Evolutionary conservation across 2,888 invertebrate species (phyloP).

Genomic region (Diploptera punctata): DNA sequence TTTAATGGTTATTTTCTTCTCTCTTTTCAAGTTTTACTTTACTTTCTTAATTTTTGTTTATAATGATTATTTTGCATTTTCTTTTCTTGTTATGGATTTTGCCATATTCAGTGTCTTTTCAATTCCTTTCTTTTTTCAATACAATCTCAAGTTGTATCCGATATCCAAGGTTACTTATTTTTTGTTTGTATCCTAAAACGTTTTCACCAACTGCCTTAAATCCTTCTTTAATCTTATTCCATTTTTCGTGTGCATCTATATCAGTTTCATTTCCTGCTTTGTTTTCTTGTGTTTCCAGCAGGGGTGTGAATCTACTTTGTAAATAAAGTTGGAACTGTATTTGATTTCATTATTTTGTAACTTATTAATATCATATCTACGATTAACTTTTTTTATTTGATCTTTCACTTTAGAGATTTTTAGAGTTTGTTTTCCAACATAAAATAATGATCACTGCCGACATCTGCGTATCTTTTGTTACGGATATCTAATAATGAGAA

Average conservation of each 20-base stretch:
- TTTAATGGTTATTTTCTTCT: neutral
- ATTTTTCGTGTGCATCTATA: neutral
- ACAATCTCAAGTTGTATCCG: neutral
- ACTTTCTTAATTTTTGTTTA: neutral
- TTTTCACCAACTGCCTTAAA: too few relatives aligned
- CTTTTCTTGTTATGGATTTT: neutral
- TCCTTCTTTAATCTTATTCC: neutral
- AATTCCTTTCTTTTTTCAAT: neutral
- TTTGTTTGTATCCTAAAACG: neutral
- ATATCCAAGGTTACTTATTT: neutral
- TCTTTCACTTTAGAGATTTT: conserved; percentile 2
- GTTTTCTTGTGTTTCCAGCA: conserved; percentile 13
- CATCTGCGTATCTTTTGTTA: neutral
- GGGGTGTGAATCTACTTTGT: neutral
- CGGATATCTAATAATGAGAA: conserved; percentile 8
- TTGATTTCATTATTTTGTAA: neutral
- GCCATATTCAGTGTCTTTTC: neutral
- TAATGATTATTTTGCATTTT: neutral
- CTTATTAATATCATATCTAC: conserved; percentile 4
- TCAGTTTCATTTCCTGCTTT: neutral
- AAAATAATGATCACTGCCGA: conserved; percentile 6
- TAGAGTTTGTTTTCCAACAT: neutral
- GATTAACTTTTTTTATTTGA: neutral
- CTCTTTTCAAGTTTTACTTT: conserved; percentile 5
- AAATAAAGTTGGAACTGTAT: neutral